A percentile compares a stretch with the other conserved stretches of the same genome.
Conservation (phyloP, 2,888 invertebrate species). For the Eudemis profundana region DNA sequence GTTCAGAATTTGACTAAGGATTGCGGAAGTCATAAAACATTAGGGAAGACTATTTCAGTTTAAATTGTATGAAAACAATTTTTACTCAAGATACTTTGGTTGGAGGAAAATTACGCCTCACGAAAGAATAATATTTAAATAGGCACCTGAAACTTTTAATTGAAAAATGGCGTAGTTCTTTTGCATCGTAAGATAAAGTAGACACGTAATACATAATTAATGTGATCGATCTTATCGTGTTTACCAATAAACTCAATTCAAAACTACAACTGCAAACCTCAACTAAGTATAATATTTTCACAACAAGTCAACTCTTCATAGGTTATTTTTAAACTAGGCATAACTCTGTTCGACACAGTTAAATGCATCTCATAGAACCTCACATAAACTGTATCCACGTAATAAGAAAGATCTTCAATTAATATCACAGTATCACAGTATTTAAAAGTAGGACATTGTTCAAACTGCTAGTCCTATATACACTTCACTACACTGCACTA, state of each 20-base stretch:
- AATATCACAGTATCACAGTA: conserved; percentile 83
- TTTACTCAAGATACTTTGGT: conserved; percentile 7
- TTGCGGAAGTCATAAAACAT: not conserved
- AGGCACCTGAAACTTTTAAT: conserved; percentile 37
- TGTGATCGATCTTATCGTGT: conserved; percentile 24
- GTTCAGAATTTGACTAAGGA: not conserved
- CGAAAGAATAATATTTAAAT: conserved; percentile 34
- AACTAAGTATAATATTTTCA: conserved; percentile 62
- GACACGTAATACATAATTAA: conserved; percentile 29
- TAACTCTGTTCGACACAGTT: conserved; percentile 28
- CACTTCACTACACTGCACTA: conserved; percentile 78
- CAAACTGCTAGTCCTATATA: conserved; percentile 66
- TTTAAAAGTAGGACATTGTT: conserved; percentile 81
- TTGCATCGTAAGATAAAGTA: conserved; percentile 8
- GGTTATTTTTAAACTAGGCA: conserved; percentile 45
- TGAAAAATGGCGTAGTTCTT: conserved; percentile 16
- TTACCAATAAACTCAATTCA: conserved; percentile 53
- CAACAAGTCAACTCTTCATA: conserved; percentile 57
- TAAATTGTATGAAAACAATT: conserved; percentile 23
- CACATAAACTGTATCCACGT: conserved; percentile 6
- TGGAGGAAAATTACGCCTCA: conserved; percentile 12
- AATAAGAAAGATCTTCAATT: conserved; percentile 78
- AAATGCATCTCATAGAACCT: conserved; percentile 2
- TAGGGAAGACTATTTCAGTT: not conserved
- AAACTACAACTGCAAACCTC: conserved; percentile 58